Evolutionary conservation across 2,888 invertebrate species (phyloP), one percentile per base, ranked within the genome.

Genomic region (Ephialtes manifestator): DNA sequence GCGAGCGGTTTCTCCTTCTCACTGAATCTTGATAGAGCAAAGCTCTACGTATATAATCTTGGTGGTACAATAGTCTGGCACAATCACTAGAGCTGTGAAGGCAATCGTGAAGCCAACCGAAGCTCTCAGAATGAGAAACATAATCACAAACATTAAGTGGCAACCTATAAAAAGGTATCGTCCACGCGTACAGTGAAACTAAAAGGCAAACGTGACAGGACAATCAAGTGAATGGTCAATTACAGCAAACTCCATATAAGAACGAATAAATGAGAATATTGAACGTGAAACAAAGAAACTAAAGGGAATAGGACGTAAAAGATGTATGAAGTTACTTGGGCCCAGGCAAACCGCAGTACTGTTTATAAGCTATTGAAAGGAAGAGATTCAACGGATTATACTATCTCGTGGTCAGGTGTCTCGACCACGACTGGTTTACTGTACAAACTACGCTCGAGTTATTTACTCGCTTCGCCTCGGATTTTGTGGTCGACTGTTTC

Each of bases 371-470:
- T 63, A 72, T 84, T 81, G 74, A 76, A 81, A 63, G 72, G 72
- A 80, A 39, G 39, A 70, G 75, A 78, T 77, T 81, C 46, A 77
- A 67, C 58, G 72, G 76, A 81, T 84, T 72, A 58, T 67, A 81
- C 63, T 71, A 77, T 77, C 81, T 68, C 71, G n/a, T 74, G 84
- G 84, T 84, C 84, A 84, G 84, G 81, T 84, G 80, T 68, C 58
- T 58, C 43, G 70, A 83, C 60, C 67, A 53, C 58, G 58, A 24
- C 58, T 77, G 67, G 55, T 43, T 43, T 65, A 58, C 46, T 77
- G 4, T 24, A 55, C 65, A 55, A 20, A 31, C 35, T 51, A 71
- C 48, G 58, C 71, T 63, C 18, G 67, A 58, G 65, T 63, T 71
- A 46, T 75, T 55, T 75, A 28, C 70, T 84, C 63, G 48, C 51